Conservation (phyloP, 2,888 invertebrate genomes). For the Eupithecia subfuscata region DNA sequence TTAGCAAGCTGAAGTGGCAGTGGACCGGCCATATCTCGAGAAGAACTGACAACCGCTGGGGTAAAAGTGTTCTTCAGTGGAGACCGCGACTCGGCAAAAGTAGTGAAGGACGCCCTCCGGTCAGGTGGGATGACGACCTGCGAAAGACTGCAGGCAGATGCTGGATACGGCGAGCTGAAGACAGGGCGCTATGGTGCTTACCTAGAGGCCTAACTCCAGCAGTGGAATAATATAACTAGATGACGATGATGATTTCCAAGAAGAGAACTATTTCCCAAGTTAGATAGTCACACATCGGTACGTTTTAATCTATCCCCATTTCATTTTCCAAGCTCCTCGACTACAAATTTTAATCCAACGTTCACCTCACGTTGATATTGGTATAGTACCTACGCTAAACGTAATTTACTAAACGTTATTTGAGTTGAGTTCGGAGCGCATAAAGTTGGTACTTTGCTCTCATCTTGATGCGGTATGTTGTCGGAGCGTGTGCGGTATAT, state of each 20-base stretch:
- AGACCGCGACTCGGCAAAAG: too few relatives aligned
- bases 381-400: constrained; percentile 39
- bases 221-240: too few relatives aligned
- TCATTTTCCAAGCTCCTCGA: background rate
- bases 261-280: background rate
- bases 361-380: constrained; percentile 44
- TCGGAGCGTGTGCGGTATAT: constrained; percentile 27
- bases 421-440: constrained; percentile 47
- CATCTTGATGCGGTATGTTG: constrained; percentile 28
- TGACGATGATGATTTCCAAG: background rate
- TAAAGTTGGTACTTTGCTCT: constrained; percentile 43
- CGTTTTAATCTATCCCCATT: constrained; percentile 16
- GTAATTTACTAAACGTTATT: constrained; percentile 60
- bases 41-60: too few relatives aligned
- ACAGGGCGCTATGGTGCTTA: too few relatives aligned
- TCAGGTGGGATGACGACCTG: too few relatives aligned
- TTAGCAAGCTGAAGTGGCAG: too few relatives aligned
- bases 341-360: constrained; percentile 27
- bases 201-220: too few relatives aligned
- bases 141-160: too few relatives aligned
- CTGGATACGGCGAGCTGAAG: too few relatives aligned
- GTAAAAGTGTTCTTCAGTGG: too few relatives aligned
- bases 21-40: too few relatives aligned
- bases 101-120: too few relatives aligned
- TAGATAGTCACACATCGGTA: background rate